These are phyloP conservation scores for Phortica okadai DNA, from an alignment of 2,888 invertebrate species.

Conservation along the genomic window DNA sequence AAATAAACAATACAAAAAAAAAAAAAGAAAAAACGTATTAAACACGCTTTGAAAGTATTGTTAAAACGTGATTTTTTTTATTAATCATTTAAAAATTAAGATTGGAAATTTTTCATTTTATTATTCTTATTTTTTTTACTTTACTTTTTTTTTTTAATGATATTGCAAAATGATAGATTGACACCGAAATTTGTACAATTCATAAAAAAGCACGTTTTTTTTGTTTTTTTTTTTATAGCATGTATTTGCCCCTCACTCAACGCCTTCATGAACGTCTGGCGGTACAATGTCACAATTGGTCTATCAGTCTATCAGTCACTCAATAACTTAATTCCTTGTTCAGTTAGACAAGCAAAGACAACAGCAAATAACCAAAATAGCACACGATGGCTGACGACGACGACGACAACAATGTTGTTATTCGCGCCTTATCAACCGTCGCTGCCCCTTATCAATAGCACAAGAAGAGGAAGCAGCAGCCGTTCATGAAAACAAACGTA, in stretches of 20 bases:
- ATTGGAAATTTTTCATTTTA: neutral
- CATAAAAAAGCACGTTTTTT: conserved; percentile 19
- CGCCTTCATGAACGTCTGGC: neutral
- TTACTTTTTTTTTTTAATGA: neutral
- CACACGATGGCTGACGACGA: neutral
- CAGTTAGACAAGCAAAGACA: neutral
- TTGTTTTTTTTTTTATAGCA: neutral
- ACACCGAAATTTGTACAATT: neutral
- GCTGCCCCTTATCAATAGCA: neutral
- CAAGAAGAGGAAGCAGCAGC: neutral
- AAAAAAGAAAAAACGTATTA: neutral
- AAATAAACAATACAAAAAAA: too few species aligned
- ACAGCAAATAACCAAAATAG: neutral
- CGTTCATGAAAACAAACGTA: neutral
- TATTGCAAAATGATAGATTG: neutral
- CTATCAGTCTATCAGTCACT: conserved; percentile 5
- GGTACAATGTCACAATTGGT: neutral
- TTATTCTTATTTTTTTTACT: neutral
- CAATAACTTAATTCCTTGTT: neutral
- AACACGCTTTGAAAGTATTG: neutral
- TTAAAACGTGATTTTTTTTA: conserved; percentile 20
- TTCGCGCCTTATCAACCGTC: neutral
- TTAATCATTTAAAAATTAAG: conserved; percentile 13
- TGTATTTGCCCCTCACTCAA: neutral
- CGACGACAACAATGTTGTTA: neutral